phyloP scores from a whole-genome alignment of 2,888 invertebrate genomes.

The Brachyopa scutellaris region DNA sequence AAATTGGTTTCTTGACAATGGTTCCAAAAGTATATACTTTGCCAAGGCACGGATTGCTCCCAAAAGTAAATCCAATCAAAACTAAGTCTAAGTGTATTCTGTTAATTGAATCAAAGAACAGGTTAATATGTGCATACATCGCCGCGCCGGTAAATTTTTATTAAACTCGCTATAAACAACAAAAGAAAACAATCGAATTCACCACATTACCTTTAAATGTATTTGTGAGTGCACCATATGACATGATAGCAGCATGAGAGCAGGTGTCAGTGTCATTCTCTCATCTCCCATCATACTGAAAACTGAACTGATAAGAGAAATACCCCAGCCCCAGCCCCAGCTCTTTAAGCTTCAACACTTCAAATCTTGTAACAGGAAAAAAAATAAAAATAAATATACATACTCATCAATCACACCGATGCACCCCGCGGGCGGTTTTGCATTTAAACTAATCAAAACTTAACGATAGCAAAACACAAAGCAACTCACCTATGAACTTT shows the following conservation, averaged over 20 bases:
- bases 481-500: constrained; percentile 26
- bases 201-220: constrained; percentile 7
- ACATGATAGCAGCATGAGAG: too few relatives aligned
- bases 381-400: neutral
- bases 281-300: neutral
- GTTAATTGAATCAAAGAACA: too few relatives aligned
- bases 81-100: too few relatives aligned
- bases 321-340: neutral
- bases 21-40: too few relatives aligned
- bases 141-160: constrained; percentile 17
- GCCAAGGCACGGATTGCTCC: too few relatives aligned
- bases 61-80: too few relatives aligned
- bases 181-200: constrained; percentile 53
- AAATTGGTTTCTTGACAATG: too few relatives aligned
- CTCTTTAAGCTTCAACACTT: too few relatives aligned
- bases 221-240: neutral
- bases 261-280: constrained; percentile 29
- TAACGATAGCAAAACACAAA: neutral
- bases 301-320: constrained; percentile 25
- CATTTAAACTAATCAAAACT: too few relatives aligned
- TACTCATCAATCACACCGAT: constrained; percentile 11
- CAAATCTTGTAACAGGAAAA: constrained; percentile 2
- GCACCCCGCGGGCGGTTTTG: constrained; percentile 6
- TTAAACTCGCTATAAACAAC: constrained; percentile 20
- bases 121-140: too few relatives aligned